A percentile compares a stretch with the other conserved stretches of the same genome.
phyloP scores from a whole-genome alignment of 1,140 invertebrate species.

The Chionoecetes opilio region DNA sequence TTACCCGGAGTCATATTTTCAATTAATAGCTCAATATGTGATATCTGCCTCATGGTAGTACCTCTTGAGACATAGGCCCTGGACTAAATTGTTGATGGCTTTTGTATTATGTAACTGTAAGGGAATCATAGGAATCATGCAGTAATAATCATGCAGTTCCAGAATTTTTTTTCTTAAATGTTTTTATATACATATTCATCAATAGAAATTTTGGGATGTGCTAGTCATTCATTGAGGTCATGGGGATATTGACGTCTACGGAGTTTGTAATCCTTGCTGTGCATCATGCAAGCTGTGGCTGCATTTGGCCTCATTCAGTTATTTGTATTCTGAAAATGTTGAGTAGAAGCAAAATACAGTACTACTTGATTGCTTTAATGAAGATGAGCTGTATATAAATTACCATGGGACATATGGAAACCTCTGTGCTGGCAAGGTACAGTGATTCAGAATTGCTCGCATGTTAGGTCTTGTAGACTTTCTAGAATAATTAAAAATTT shows the following conservation, averaged over 20 bases:
- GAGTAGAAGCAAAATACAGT: too few species aligned
- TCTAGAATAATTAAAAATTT: too few species aligned
- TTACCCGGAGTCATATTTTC: conserved; percentile 62
- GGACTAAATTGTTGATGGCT: conserved; percentile 70
- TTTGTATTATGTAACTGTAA: conserved; percentile 35
- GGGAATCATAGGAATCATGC: too few species aligned
- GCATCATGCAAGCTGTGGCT: conserved; percentile 22
- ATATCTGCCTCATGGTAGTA: conserved; percentile 67
- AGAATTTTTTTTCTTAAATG: too few species aligned
- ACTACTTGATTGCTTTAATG: conserved; percentile 52
- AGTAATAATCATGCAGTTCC: too few species aligned
- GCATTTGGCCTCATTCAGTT: conserved; percentile 42
- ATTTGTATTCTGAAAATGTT: neutral
- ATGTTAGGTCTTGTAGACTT: conserved; percentile 45
- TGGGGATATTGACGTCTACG: neutral
- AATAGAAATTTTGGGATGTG: too few species aligned
- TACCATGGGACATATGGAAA: conserved; percentile 75
- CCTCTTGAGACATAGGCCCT: conserved; percentile 73
- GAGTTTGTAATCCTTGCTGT: neutral
- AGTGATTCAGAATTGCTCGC: conserved; percentile 64
- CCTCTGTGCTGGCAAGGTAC: conserved; percentile 66
- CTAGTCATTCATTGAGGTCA: neutral
- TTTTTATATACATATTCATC: too few species aligned
- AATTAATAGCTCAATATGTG: conserved; percentile 70
- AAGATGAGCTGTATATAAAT: conserved; percentile 70